A percentile compares a stretch with the other conserved stretches of the same genome.
Conservation (phyloP, 2,113 vertebrate species). For the Odontesthes bonariensis region DNA sequence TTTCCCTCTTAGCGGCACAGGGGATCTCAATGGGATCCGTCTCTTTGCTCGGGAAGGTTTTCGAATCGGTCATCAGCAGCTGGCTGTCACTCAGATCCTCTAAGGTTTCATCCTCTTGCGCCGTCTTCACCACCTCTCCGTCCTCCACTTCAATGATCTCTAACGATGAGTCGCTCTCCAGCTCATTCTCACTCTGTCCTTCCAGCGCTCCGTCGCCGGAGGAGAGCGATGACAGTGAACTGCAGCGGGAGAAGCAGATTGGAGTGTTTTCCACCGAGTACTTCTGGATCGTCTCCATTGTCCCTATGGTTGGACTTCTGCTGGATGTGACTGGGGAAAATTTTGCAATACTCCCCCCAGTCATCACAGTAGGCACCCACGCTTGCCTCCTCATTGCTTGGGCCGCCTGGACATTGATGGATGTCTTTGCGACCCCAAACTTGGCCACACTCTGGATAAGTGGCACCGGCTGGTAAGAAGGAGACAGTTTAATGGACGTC, state of each 20-base stretch:
- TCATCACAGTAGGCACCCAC: conserved; percentile 83
- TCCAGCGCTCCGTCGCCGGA: conserved; percentile 89
- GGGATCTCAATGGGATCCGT: conserved; percentile 86
- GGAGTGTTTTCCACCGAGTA: conserved; percentile 91
- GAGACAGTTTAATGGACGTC: conserved; percentile 92
- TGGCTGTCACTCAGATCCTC: conserved; percentile 83
- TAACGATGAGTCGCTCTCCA: conserved; percentile 89
- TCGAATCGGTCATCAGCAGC: conserved; percentile 81
- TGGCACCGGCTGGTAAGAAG: conserved; percentile 92
- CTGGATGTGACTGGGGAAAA: conserved; percentile 84
- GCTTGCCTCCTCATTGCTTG: conserved; percentile 86
- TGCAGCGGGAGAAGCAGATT: conserved; percentile 94
- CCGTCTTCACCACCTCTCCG: conserved; percentile 68
- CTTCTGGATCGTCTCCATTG: conserved; percentile 90
- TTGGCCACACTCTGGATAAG: conserved; percentile 84
- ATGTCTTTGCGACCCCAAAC: conserved; percentile 74
- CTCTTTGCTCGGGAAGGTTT: conserved; percentile 72
- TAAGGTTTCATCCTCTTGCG: conserved; percentile 80
- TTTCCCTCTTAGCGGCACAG: conserved; percentile 76
- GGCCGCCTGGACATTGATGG: conserved; percentile 80
- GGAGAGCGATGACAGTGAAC: conserved; percentile 95
- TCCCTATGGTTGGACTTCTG: conserved; percentile 62
- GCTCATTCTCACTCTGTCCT: conserved; percentile 86
- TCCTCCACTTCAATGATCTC: conserved; percentile 94
- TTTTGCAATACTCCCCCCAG: conserved; percentile 81